Conservation (phyloP, 1,140 invertebrate species). For the Bilobella aurantiaca region DNA sequence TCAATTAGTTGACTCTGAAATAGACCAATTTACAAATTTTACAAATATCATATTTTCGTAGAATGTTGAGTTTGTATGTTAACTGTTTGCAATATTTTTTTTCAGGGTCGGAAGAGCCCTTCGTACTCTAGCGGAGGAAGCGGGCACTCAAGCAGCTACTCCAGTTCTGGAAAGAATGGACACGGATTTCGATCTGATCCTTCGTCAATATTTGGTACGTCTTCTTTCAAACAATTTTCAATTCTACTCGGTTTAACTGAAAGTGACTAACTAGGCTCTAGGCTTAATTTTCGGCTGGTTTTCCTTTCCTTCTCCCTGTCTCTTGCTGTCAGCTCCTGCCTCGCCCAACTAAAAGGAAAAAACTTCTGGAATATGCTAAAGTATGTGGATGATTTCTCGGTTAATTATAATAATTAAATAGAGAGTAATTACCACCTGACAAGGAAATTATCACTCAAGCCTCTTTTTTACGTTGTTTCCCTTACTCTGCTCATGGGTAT, state of each 20-base stretch:
- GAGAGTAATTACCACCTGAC: slow-evolving; percentile 11
- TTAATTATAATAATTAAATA: slow-evolving; percentile 12
- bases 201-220: slow-evolving; percentile 8
- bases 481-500: background rate
- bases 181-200: slow-evolving; percentile 7
- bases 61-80: background rate
- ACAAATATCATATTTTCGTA: too few species aligned
- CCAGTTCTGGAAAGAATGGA: background rate
- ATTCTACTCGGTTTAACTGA: background rate
- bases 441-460: slow-evolving; percentile 13
- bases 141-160: slow-evolving; percentile 1
- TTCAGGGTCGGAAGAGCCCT: slow-evolving; percentile 7
- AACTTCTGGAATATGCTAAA: background rate
- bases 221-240: too few species aligned
- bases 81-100: background rate
- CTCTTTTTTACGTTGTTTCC: background rate
- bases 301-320: background rate
- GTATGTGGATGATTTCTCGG: background rate
- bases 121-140: slow-evolving; percentile 6
- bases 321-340: slow-evolving; percentile 1
- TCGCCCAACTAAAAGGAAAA: background rate
- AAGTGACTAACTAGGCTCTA: background rate
- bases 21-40: too few species aligned
- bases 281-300: background rate
- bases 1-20: too few species aligned